These are phyloP conservation scores for Trachelus iudaicus DNA, from an alignment of 2,888 invertebrate genomes.

Conservation along the genomic window DNA sequence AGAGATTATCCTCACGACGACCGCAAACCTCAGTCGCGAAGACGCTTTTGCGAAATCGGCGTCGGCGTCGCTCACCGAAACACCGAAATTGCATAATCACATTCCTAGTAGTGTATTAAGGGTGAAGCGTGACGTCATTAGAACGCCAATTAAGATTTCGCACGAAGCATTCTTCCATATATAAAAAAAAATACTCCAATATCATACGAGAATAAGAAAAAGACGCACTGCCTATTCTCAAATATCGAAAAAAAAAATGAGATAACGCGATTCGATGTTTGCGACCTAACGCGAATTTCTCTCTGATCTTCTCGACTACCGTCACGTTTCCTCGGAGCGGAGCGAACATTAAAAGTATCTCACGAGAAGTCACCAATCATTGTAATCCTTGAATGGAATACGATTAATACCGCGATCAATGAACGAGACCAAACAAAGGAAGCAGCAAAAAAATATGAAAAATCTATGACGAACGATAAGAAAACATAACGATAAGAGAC, in stretches of 20 bases:
- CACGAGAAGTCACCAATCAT: constrained; percentile 59
- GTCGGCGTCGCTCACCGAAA: not conserved
- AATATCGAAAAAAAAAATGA: not conserved
- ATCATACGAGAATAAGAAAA: not conserved
- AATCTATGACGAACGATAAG: constrained; percentile 25
- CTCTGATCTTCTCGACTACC: not conserved
- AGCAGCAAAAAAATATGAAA: not conserved
- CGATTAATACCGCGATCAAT: not conserved
- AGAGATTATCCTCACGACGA: not conserved
- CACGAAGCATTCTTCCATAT: not conserved
- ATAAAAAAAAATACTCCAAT: not conserved
- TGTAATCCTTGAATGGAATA: constrained; percentile 41
- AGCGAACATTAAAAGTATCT: constrained; percentile 50
- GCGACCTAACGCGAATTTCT: not conserved
- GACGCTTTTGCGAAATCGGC: not conserved
- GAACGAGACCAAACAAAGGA: not conserved
- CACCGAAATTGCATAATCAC: not conserved
- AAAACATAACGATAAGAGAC: not conserved
- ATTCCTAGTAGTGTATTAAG: not conserved
- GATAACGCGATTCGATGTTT: not conserved
- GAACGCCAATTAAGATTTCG: not conserved
- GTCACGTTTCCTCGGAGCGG: constrained; percentile 33
- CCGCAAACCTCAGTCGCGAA: not conserved
- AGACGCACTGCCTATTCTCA: not conserved
- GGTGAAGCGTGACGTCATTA: not conserved